These are phyloP conservation scores for Chionoecetes opilio DNA, from an alignment of 1,140 invertebrate species.

Conservation along the genomic window DNA sequence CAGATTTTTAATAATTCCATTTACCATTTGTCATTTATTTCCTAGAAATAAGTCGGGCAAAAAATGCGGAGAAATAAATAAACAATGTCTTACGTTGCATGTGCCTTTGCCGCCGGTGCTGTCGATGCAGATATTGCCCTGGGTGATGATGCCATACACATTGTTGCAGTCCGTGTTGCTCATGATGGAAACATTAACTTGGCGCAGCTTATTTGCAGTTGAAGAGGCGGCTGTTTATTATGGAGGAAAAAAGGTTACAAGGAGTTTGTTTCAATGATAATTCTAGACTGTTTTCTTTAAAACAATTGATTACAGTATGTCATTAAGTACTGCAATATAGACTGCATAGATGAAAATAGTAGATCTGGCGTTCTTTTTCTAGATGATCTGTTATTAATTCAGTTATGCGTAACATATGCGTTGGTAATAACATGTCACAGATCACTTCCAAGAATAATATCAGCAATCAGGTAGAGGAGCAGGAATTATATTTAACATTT, in stretches of 20 bases:
- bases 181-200: slow-evolving; percentile 71
- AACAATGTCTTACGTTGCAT: slow-evolving; percentile 71
- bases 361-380: neutral
- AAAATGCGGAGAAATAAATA: no score
- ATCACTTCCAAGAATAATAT: no score
- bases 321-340: neutral
- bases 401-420: no score
- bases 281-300: no score
- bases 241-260: neutral
- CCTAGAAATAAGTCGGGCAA: no score
- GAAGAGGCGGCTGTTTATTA: neutral
- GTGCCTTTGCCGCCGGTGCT: slow-evolving; percentile 68
- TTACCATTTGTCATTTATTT: neutral
- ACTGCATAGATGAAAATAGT: neutral
- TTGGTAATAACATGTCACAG: no score
- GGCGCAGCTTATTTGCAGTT: neutral
- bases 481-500: no score
- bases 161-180: slow-evolving; percentile 64
- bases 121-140: slow-evolving; percentile 70
- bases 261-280: neutral
- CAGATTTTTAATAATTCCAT: neutral
- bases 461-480: no score
- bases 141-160: slow-evolving; percentile 43
- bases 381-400: no score
- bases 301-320: no score